Evolutionary conservation across 2,113 vertebrate species (phyloP).

Genomic region (Urocitellus parryii): DNA sequence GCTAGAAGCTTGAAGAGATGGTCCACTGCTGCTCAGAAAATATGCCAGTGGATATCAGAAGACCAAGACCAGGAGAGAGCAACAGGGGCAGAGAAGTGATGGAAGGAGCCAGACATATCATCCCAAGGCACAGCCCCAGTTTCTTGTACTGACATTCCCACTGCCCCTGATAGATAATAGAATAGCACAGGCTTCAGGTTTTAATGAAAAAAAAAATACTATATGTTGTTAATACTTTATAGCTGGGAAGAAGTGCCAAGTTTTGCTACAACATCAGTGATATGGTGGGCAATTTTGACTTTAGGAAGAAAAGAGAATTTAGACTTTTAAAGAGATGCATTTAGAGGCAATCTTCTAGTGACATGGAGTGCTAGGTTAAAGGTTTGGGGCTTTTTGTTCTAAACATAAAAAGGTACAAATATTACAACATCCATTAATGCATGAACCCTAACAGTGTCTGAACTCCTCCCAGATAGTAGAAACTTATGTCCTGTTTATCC

Average conservation of each 20-base stretch:
- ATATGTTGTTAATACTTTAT: neutral
- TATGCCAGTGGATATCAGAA: no score
- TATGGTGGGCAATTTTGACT: neutral
- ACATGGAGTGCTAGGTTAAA: neutral
- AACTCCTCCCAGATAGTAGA: no score
- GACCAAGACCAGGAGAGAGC: accelerated
- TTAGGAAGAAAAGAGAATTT: neutral
- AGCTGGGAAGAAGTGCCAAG: neutral
- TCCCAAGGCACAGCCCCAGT: accelerated
- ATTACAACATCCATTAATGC: neutral
- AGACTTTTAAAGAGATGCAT: neutral
- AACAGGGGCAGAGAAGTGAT: accelerated
- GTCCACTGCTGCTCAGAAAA: neutral
- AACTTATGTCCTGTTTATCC: neutral
- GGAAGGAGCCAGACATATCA: neutral
- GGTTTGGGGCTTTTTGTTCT: neutral
- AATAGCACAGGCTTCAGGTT: neutral
- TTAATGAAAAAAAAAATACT: neutral
- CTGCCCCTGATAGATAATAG: neutral
- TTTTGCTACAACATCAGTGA: neutral
- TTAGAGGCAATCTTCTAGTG: neutral
- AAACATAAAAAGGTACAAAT: neutral
- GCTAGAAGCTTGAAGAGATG: neutral
- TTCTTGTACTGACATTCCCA: neutral
- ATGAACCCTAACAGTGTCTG: neutral